Evolutionary conservation across 2,888 invertebrate genomes (phyloP).

Genomic region (Nezara viridula): DNA sequence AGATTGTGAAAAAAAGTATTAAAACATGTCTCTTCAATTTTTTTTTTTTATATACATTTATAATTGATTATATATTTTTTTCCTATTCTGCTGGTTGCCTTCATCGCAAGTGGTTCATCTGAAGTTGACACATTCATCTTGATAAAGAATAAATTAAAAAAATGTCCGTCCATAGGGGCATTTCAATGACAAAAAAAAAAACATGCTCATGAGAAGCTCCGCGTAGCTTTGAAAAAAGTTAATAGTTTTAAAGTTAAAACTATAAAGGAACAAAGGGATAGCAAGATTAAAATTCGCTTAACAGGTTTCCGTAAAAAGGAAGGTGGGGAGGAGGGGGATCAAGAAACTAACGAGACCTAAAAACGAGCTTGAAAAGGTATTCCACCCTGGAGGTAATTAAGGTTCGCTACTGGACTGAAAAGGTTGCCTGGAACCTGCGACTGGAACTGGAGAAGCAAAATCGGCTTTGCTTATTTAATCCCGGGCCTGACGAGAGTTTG

Average conservation of each 20-base stretch:
- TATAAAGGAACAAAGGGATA: not conserved
- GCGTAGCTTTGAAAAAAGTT: not conserved
- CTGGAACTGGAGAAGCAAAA: constrained; percentile 33
- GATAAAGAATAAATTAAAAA: not conserved
- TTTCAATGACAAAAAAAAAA: not conserved
- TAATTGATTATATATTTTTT: not conserved
- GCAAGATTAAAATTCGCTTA: constrained; percentile 38
- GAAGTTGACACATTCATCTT: not conserved
- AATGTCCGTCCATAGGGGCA: not conserved
- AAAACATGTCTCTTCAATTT: too few species aligned
- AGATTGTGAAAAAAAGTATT: too few species aligned
- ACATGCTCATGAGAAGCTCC: not conserved
- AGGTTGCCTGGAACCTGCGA: constrained; percentile 14
- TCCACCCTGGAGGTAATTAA: constrained; percentile 35
- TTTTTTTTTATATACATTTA: too few species aligned
- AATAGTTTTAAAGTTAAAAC: constrained; percentile 1
- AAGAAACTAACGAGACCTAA: constrained; percentile 29
- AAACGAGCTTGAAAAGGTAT: constrained; percentile 29
- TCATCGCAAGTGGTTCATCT: not conserved
- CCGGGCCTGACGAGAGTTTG: constrained; percentile 7
- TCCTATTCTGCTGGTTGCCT: not conserved
- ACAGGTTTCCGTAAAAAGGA: constrained; percentile 8
- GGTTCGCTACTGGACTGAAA: not conserved
- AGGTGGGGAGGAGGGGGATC: not conserved
- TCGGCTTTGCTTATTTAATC: constrained; percentile 49